These are phyloP conservation scores for Macquaria australasica DNA, from an alignment of 2,113 vertebrate genomes.

Conservation along the genomic window DNA sequence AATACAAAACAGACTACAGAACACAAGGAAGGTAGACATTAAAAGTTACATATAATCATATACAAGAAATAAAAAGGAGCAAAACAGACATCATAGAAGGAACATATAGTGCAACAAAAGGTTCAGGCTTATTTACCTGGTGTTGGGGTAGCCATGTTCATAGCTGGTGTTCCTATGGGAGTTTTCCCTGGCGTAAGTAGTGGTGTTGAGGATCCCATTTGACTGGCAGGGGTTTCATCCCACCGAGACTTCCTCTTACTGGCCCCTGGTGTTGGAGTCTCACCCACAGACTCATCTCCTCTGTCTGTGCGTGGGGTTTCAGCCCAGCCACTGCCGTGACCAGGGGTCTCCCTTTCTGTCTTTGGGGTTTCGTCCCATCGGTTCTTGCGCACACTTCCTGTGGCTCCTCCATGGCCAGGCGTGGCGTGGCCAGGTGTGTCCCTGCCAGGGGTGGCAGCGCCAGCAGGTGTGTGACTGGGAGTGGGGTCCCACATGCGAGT, in stretches of 20 bases:
- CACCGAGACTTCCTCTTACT: constrained; percentile 98
- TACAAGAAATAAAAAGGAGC: too few relatives aligned
- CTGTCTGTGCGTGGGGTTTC: constrained; percentile 97
- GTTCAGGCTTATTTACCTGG: constrained; percentile 85
- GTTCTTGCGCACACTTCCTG: constrained; percentile 96
- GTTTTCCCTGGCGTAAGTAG: constrained; percentile 97
- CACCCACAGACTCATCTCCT: constrained; percentile 96
- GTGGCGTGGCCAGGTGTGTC: constrained; percentile 97
- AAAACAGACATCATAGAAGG: neutral
- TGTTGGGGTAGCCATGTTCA: constrained; percentile 99
- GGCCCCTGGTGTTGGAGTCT: constrained; percentile 97
- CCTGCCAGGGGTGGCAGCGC: constrained; percentile 94
- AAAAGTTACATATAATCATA: neutral
- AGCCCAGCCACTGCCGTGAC: constrained; percentile 98
- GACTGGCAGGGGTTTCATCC: constrained; percentile 98
- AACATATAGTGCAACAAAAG: neutral
- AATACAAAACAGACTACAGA: neutral
- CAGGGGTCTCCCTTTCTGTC: constrained; percentile 97
- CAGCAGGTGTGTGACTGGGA: constrained; percentile 96
- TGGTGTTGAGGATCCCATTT: constrained; percentile 98
- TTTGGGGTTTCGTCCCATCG: constrained; percentile 99
- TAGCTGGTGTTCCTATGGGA: constrained; percentile 96
- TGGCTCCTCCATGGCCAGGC: constrained; percentile 94
- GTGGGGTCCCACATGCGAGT: constrained; percentile 99
- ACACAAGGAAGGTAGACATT: neutral